A percentile compares a stretch with the other conserved stretches of the same genome.
Evolutionary conservation across 2,797 vertebrate genomes (phyloP).

Genomic region (Danionella dracula): DNA sequence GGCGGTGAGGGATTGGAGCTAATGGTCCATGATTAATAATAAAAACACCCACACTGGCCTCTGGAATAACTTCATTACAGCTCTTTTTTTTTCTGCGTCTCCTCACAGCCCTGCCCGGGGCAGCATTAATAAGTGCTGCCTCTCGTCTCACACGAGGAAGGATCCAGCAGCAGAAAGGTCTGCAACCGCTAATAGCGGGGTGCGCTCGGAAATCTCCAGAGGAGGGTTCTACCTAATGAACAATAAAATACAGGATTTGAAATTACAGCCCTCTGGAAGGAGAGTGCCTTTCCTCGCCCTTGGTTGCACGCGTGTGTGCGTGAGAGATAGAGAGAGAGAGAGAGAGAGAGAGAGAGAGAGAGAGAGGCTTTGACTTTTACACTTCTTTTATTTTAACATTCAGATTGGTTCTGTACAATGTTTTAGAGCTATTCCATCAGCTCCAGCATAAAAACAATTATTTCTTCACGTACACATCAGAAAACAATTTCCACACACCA

Average conservation of each 20-base stretch:
- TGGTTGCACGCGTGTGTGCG: slow-evolving; percentile 26
- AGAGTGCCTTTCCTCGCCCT: slow-evolving; percentile 34
- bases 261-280: slow-evolving; percentile 48
- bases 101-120: slow-evolving; percentile 25
- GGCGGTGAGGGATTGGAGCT: background rate
- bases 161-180: slow-evolving; percentile 42
- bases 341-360: too few relatives aligned
- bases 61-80: slow-evolving; percentile 39
- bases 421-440: too few relatives aligned
- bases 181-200: slow-evolving; percentile 53
- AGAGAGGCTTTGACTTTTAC: slow-evolving; percentile 33
- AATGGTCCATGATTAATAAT: slow-evolving; percentile 40
- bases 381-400: too few relatives aligned
- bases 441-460: too few relatives aligned
- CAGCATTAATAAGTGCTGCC: slow-evolving; percentile 40
- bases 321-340: too few relatives aligned
- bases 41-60: slow-evolving; percentile 30
- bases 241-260: slow-evolving; percentile 56
- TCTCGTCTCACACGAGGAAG: slow-evolving; percentile 33
- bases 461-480: too few relatives aligned
- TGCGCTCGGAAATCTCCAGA: slow-evolving; percentile 53
- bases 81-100: slow-evolving; percentile 4
- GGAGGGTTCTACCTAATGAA: slow-evolving; percentile 62
- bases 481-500: too few relatives aligned
- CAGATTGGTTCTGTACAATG: too few relatives aligned